Evolutionary conservation across 2,797 vertebrate species (phyloP).

Genomic region (Notoglanidium macrostoma): DNA sequence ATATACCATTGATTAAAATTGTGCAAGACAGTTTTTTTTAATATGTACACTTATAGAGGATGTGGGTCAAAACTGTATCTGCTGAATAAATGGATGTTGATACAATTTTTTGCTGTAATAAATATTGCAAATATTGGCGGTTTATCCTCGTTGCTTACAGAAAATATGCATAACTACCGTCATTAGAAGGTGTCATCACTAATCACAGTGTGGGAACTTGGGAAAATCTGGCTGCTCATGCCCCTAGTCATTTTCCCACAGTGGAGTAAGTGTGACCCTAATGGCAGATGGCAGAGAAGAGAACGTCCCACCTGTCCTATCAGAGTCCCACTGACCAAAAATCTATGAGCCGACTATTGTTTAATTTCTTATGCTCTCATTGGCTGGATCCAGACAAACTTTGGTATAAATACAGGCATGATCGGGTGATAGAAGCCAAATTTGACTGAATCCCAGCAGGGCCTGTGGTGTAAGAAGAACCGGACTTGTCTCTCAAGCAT

Average conservation of each 20-base stretch:
- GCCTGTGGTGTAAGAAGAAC: slow-evolving; percentile 10
- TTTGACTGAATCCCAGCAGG: slow-evolving; percentile 28
- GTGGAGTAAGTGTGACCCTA: slow-evolving; percentile 58
- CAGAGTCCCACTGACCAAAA: slow-evolving; percentile 56
- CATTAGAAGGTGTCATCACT: not conserved
- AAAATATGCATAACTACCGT: not conserved
- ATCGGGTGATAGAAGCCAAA: slow-evolving; percentile 38
- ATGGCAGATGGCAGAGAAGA: slow-evolving; percentile 62
- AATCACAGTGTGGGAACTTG: slow-evolving; percentile 44
- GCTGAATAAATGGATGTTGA: not conserved
- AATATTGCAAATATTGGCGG: not conserved
- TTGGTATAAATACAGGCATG: slow-evolving; percentile 66
- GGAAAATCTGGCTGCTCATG: slow-evolving; percentile 58
- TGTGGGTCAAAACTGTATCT: not conserved
- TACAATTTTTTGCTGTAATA: not conserved
- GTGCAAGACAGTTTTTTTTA: not conserved
- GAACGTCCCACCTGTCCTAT: slow-evolving; percentile 73
- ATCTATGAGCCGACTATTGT: slow-evolving; percentile 63
- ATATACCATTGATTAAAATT: not conserved
- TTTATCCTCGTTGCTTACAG: not conserved
- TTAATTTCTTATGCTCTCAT: slow-evolving; percentile 60
- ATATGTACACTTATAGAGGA: not conserved
- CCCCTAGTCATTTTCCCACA: slow-evolving; percentile 67
- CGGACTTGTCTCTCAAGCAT: not conserved
- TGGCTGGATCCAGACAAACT: slow-evolving; percentile 59